These are phyloP conservation scores for Euphydryas editha DNA, from an alignment of 2,888 invertebrate genomes.

Conservation along the genomic window DNA sequence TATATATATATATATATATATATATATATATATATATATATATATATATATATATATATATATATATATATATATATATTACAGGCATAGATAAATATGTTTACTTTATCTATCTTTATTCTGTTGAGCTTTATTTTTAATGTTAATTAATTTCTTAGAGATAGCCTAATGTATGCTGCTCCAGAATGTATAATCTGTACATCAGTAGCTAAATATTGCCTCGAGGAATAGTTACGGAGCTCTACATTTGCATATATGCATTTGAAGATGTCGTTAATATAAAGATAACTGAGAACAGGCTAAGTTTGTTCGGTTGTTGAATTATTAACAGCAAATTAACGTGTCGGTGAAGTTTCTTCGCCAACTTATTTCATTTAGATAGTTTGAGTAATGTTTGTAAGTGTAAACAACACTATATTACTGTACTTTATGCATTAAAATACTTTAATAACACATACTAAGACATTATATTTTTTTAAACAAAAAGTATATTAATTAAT, in stretches of 20 bases:
- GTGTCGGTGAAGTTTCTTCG: background rate
- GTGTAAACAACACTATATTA: too few relatives aligned
- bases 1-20: too few relatives aligned
- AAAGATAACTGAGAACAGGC: background rate
- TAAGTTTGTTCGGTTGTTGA: background rate
- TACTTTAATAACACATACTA: too few relatives aligned
- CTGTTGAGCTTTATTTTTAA: background rate
- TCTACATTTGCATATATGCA: conserved; percentile 16
- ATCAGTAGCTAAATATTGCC: conserved; percentile 4
- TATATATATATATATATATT: too few relatives aligned
- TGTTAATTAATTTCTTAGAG: background rate
- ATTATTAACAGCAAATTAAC: conserved; percentile 1
- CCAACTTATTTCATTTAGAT: background rate
- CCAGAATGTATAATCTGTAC: conserved; percentile 1
- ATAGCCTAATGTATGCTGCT: conserved; percentile 5
- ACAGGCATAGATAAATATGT: too few relatives aligned
- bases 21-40: too few relatives aligned
- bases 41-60: too few relatives aligned
- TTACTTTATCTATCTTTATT: too few relatives aligned
- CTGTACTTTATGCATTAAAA: too few relatives aligned
- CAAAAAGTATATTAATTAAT: too few relatives aligned
- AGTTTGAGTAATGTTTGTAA: background rate
- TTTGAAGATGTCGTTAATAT: conserved; percentile 10
- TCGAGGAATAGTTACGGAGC: conserved; percentile 3
- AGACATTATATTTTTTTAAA: too few relatives aligned